These are phyloP conservation scores for Smithornis capensis DNA, from an alignment of 2,113 vertebrate genomes.

Conservation along the genomic window DNA sequence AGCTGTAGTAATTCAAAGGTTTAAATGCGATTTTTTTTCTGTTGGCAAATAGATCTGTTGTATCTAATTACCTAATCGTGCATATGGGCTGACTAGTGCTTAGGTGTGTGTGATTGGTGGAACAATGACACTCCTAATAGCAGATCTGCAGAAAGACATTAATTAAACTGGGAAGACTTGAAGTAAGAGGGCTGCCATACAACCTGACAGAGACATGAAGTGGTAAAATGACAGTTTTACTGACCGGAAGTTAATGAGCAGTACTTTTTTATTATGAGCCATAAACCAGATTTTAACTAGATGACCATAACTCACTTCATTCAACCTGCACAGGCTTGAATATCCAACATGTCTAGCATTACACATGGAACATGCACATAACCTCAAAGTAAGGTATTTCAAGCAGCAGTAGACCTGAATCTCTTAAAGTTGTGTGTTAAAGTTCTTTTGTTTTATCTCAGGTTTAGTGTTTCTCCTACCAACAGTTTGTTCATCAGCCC, in stretches of 20 bases:
- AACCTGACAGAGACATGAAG: neutral
- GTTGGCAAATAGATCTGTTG: neutral
- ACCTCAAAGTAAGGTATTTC: neutral
- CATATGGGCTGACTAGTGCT: neutral
- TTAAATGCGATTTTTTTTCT: neutral
- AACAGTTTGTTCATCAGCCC: neutral
- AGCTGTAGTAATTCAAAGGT: neutral
- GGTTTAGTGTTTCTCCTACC: neutral
- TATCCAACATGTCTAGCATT: neutral
- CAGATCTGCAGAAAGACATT: neutral
- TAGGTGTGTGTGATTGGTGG: neutral
- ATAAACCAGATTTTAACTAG: neutral
- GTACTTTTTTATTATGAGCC: neutral
- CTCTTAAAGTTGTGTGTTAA: neutral
- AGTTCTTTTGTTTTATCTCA: neutral
- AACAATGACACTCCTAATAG: neutral
- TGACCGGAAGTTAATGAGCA: neutral
- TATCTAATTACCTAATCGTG: neutral
- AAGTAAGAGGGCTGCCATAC: neutral
- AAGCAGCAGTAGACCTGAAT: neutral
- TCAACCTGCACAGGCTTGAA: neutral
- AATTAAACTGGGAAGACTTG: neutral
- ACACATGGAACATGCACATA: neutral
- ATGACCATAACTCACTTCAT: neutral
- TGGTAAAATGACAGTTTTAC: neutral